These are phyloP conservation scores for Asobara japonica DNA, from an alignment of 1,140 invertebrate genomes.

Conservation along the genomic window DNA sequence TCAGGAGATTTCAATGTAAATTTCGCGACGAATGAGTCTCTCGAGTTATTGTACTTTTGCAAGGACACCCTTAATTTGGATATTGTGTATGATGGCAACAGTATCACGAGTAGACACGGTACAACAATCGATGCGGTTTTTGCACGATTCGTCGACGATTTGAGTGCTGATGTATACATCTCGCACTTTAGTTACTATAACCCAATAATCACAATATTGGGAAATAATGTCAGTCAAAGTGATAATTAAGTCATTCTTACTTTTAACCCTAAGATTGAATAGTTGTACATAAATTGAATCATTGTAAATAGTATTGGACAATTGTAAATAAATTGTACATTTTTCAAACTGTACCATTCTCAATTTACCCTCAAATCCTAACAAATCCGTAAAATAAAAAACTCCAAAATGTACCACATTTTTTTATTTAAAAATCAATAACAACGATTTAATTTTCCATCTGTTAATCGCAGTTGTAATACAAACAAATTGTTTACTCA, in stretches of 20 bases:
- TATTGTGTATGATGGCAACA: not conserved
- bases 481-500: slow-evolving; percentile 41
- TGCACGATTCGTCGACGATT: not conserved
- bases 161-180: not conserved
- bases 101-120: not conserved
- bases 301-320: no score
- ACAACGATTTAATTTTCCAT: not conserved
- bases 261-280: no score
- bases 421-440: slow-evolving; percentile 10
- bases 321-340: no score
- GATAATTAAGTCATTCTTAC: no score
- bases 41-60: not conserved
- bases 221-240: no score
- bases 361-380: no score
- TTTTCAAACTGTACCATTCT: no score
- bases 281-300: no score
- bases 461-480: slow-evolving; percentile 24
- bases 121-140: slow-evolving; percentile 16
- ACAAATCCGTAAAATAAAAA: no score
- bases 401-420: not conserved
- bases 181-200: slow-evolving; percentile 20
- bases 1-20: no score
- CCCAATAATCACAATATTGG: slow-evolving; percentile 16
- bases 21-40: no score
- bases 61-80: slow-evolving; percentile 6